Evolutionary conservation across 1,140 invertebrate species (phyloP).

Genomic region (Phenacoccus solenopsis): DNA sequence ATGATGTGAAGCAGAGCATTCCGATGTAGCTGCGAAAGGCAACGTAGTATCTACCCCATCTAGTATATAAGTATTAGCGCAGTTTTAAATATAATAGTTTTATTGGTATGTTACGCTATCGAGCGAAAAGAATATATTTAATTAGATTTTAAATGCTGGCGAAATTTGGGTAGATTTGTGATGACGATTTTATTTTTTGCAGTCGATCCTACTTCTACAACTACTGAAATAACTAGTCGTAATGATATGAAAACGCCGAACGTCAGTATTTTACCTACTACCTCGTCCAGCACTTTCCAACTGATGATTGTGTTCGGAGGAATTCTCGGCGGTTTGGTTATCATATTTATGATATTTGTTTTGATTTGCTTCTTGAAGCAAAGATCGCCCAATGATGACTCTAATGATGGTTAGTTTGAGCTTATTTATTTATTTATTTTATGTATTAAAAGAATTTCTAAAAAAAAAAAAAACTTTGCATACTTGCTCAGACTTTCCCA

Average conservation of each 20-base stretch:
- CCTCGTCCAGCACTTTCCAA: not conserved
- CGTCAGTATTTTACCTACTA: not conserved
- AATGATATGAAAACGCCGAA: not conserved
- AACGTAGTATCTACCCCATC: too few species aligned
- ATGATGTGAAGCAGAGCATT: too few species aligned
- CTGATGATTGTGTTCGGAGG: conserved; percentile 1
- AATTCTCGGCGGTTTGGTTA: not conserved
- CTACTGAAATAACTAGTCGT: conserved; percentile 12
- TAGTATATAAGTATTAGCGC: too few species aligned
- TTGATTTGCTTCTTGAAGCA: not conserved
- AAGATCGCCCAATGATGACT: not conserved
- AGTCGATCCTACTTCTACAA: not conserved
- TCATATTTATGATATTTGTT: not conserved
- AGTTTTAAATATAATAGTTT: too few species aligned
- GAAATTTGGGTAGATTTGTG: too few species aligned
- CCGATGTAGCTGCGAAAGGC: too few species aligned
- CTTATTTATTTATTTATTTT: not conserved
- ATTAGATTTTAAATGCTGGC: too few species aligned
- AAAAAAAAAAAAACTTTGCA: too few species aligned
- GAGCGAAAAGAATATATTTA: too few species aligned
- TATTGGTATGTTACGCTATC: too few species aligned
- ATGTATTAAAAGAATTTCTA: too few species aligned
- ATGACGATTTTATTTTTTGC: not conserved
- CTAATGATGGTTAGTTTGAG: not conserved
- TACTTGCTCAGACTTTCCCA: too few species aligned